Evolutionary conservation across 1,140 invertebrate species (phyloP), one percentile per base, ranked within the genome.

Genomic region (Matsumurasca onukii): DNA sequence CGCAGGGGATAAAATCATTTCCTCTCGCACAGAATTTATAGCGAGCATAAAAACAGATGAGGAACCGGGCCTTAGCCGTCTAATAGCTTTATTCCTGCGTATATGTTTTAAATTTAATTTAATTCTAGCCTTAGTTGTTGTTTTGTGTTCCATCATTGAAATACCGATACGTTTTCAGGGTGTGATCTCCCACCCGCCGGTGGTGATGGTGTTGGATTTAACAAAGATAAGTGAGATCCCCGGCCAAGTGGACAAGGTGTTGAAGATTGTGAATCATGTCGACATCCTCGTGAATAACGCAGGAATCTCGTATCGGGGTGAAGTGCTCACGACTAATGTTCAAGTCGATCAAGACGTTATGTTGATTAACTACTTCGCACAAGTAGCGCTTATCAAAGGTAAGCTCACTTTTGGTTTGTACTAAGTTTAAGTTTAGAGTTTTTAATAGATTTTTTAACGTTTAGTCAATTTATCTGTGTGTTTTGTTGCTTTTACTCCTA

Each of bases 261-360:
- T 92, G 72, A 79, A 81, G 20, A 82, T 86, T 45, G 88, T 90
- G 82, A 91, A 88, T 9, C 80, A 84, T 68, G 86, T 98, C 69
- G 95, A 98, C 82, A 90, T 98, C 75, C 79, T 98, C 1, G 87
- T 98, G 22, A 97, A 98, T 77, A 98, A 98, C 86, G 95, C 91
- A 59, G 96, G 96, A 0, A 85, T 96, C 61, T 92, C 91, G 55
- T 88, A 91, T 72, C 81, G 97, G 75, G 94, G 94, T 5, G 83
- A 86, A 73, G 88, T 92, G 64, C 70, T 87, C 22, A 82, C 89
- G 52, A 97, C 95, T 1, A 81, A 86, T 48, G 76, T 95, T n/a
- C 88, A 92, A 76, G 92, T 98, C 30, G 89, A 97, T 80, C 83
- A 89, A 57, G 89, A 91, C 85, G 83, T 98, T 20, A 98, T 98